Base-by-base conservation (phyloP, 2,797 vertebrate genomes). In the Tragopan temminckii region DNA sequence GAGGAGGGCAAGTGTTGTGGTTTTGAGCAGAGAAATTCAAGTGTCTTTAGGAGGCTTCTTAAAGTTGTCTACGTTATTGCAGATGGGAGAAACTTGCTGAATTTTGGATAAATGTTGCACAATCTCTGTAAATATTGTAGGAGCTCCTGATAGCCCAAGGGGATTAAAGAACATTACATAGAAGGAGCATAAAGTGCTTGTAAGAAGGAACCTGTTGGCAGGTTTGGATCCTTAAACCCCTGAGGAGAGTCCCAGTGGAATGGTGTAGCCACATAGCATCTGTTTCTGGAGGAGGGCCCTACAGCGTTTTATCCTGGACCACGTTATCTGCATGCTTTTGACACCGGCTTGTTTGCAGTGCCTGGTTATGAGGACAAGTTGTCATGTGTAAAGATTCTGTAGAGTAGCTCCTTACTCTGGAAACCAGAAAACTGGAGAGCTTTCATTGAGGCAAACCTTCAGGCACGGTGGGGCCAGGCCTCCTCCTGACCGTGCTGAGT, bases 111-210 rank as follows among this genome's bases (percentile, higher is more conserved):
- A 83, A 40, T 25, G 35, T 18, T 87, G 61, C 36, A 46, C 63
- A 59, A 52, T 25, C 82, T 46, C 79, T 91, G 75, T 93, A 93
- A 95, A 95, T 89, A 85, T 59, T 82, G 71, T 92, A 89, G 81
- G 68, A 63, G 61, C 29, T 40, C 40, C 2, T 15, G 71, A 20
- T 76, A 82, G 81, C 21, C 70, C 76, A 33, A 67, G 42, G 45
- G 79, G 61, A 72, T 17, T 31, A 79, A 36, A 81, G 42, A 20
- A n/a, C 64, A 46, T 35, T 58, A 20, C 25, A 18, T 40, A 77
- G 75, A 80, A 76, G 38, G 29, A 59, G 29, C 69, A 50, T 42
- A 14, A 24, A 81, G 63, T 50, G 62, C 48, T 84, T 84, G 55
- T 7, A 25, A 24, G 68, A 21, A 59, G 43, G 20, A 61, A 45